Percentiles rank a stretch among this genome's conserved stretches.
These are phyloP conservation scores for Limenitis camilla DNA, from an alignment of 2,888 invertebrate species.

Conservation along the genomic window DNA sequence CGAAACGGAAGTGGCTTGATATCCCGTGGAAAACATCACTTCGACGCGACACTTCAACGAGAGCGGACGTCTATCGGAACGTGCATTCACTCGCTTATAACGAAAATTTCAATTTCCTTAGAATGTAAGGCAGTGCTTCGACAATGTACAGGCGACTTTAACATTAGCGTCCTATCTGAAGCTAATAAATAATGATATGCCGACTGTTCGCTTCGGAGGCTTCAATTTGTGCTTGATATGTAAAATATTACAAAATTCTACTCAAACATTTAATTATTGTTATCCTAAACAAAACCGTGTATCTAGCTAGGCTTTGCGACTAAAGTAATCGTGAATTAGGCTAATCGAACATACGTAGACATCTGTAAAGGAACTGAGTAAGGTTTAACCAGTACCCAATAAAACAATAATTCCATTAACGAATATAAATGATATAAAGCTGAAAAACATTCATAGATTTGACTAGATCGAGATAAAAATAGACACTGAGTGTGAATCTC, in stretches of 20 bases:
- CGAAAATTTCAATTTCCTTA: constrained; percentile 46
- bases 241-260: constrained; percentile 28
- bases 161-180: constrained; percentile 25
- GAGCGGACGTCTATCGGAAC: constrained; percentile 41
- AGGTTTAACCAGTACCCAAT: constrained; percentile 15
- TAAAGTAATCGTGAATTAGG: constrained; percentile 10
- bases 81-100: constrained; percentile 37
- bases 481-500: constrained; percentile 49
- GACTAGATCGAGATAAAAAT: constrained; percentile 53
- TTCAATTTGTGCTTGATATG: constrained; percentile 66
- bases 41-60: constrained; percentile 41
- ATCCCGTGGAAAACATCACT: constrained; percentile 36
- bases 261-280: constrained; percentile 11
- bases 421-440: constrained; percentile 40
- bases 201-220: constrained; percentile 42
- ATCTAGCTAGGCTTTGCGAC: constrained; percentile 20
- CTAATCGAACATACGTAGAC: background rate
- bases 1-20: constrained; percentile 19
- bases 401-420: constrained; percentile 17
- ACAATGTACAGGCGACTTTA: constrained; percentile 26
- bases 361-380: constrained; percentile 12
- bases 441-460: constrained; percentile 50
- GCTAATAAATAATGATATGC: constrained; percentile 56
- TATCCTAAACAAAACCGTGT: constrained; percentile 19
- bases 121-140: constrained; percentile 69